Base-by-base conservation (phyloP, 2,888 invertebrate species). In the Bellardia pandia region DNA sequence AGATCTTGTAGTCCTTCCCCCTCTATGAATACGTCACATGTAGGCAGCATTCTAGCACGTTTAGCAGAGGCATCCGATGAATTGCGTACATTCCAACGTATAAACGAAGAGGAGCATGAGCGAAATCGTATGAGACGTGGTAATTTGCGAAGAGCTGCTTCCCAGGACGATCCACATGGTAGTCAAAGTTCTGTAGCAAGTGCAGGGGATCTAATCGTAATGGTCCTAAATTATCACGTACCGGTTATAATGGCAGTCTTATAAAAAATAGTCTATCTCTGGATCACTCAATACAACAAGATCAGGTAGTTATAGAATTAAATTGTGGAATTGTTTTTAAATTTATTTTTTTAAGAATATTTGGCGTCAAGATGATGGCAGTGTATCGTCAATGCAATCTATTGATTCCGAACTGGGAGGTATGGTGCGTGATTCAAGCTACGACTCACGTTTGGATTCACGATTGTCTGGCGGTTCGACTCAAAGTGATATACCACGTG, bases 321-420 rank as follows among this genome's bases (percentile, higher is more conserved):
- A 51, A 8, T 16, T 8, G 37, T 37, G 6, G 40, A 13, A n/a
- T 68, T 69, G 0, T 58, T 51, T 5, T 37, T 23, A 13, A 9
- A 33, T 13, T 60, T 66, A 14, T 16, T 58, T 37, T 30, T 94
- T 93, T 2, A 94, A 96, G 94, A 95, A 94, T 83, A 97, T 98
- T 90, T 98, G 98, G 98, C 96, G 96, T 89, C 96, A 96, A 42
- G 96, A 96, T 76, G 97, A 97, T 88, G 97, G 97, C 85, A 98
- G 98, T 91, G 95, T 97, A 85, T 96, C 97, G 0, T 98, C 98
- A 86, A 95, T 98, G 93, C 97, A 97, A 90, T 97, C 97, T 0
- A 93, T 96, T 86, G 96, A 96, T 90, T 96, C 96, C 1, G 96
- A 95, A 86, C 92, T 95, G 51, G 96, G 96, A 89, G 95, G 95